phyloP scores from a whole-genome alignment of 37 sponge, comb jelly and placozoan genomes.

The Chondrosia reniformis region DNA sequence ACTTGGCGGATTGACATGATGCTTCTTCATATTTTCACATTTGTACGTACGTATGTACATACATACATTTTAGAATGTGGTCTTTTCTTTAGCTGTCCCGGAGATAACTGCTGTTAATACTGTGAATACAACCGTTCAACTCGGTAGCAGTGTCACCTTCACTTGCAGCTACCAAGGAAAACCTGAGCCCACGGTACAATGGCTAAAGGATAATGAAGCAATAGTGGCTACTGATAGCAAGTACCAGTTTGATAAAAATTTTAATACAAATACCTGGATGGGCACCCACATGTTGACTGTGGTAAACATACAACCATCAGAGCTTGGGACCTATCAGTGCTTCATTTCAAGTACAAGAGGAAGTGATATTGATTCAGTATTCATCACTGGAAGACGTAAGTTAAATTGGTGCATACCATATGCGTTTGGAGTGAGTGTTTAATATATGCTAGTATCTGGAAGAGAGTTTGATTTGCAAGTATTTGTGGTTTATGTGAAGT shows the following conservation, averaged over 20 bases:
- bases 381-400: conserved; percentile 18
- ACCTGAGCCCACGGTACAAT: not conserved
- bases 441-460: too few species aligned
- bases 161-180: not conserved
- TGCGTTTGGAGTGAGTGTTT: not conserved
- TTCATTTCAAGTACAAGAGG: not conserved
- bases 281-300: not conserved
- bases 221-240: too few species aligned
- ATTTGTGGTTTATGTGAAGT: too few species aligned
- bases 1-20: too few species aligned
- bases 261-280: not conserved
- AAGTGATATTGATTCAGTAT: not conserved
- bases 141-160: not conserved
- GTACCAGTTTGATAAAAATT: too few species aligned
- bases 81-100: conserved; percentile 1
- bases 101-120: not conserved
- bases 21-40: too few species aligned
- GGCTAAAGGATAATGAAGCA: not conserved
- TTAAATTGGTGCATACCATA: not conserved
- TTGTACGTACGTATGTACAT: not conserved
- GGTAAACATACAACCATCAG: not conserved
- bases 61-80: not conserved
- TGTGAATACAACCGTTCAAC: not conserved
- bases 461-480: too few species aligned
- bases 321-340: conserved; percentile 13